Percentiles rank a stretch among this genome's conserved stretches.
Conservation (phyloP, 1,140 invertebrate species). For the Brachionus calyciflorus region DNA sequence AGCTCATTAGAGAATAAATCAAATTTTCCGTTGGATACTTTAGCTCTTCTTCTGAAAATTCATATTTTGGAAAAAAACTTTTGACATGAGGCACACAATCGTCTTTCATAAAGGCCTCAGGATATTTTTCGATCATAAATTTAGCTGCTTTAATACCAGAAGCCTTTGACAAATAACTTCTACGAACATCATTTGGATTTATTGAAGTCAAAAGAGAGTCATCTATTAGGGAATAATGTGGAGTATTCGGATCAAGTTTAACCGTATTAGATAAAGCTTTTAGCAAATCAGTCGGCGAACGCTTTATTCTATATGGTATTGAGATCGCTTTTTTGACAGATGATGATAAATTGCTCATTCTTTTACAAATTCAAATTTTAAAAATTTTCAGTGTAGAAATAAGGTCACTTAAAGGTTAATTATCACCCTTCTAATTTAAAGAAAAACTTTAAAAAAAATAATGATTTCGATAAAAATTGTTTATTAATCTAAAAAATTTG, state of each 20-base stretch:
- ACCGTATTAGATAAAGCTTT: constrained; percentile 38
- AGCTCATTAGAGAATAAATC: constrained; percentile 38
- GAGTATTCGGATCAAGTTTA: constrained; percentile 6
- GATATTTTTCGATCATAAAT: constrained; percentile 44
- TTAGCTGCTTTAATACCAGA: constrained; percentile 39
- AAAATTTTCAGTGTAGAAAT: too few species aligned
- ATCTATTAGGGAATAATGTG: constrained; percentile 20
- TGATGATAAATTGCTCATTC: constrained; percentile 7
- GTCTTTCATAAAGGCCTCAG: constrained; percentile 43
- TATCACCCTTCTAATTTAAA: background rate
- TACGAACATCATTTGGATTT: constrained; percentile 4
- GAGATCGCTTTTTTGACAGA: constrained; percentile 9
- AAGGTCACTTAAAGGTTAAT: constrained; percentile 24
- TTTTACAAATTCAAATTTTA: background rate
- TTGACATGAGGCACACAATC: constrained; percentile 6
- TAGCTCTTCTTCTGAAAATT: constrained; percentile 39
- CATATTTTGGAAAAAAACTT: constrained; percentile 41
- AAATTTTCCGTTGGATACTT: constrained; percentile 31
- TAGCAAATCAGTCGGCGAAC: constrained; percentile 36
- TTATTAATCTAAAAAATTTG: background rate
- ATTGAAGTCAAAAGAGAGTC: constrained; percentile 23
- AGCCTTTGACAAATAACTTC: constrained; percentile 37
- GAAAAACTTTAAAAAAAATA: background rate
- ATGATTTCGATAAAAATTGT: background rate
- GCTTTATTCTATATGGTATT: constrained; percentile 33